phyloP scores from a whole-genome alignment of 2,888 invertebrate species.

The Labia minor region DNA sequence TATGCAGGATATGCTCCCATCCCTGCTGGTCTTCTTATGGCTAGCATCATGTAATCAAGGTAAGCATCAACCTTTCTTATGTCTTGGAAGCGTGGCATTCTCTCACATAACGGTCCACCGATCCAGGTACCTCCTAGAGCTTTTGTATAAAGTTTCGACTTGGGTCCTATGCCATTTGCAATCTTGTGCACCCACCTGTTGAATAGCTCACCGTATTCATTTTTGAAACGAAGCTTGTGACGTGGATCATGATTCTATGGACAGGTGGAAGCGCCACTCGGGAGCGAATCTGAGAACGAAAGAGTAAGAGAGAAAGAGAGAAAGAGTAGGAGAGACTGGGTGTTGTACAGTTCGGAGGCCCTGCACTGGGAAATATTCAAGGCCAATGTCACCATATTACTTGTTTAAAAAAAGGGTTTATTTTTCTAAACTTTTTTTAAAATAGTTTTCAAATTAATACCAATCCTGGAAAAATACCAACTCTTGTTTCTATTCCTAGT shows the following conservation, averaged over 20 bases:
- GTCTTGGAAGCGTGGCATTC: not conserved
- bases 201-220: not conserved
- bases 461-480: not conserved
- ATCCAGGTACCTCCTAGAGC: not conserved
- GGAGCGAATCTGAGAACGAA: not conserved
- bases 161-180: too few relatives aligned
- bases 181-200: not conserved
- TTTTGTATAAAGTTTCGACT: too few relatives aligned
- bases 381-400: not conserved
- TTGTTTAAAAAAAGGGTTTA: too few relatives aligned
- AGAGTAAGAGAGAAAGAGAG: not conserved
- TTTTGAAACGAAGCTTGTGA: not conserved
- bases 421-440: too few relatives aligned
- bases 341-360: too few relatives aligned
- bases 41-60: slow-evolving; percentile 2
- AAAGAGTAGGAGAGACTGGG: not conserved
- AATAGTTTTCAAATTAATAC: too few relatives aligned
- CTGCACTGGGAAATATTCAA: not conserved
- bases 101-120: not conserved
- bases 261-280: not conserved
- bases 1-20: not conserved
- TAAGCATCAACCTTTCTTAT: not conserved
- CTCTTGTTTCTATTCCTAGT: not conserved
- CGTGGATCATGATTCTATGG: not conserved
- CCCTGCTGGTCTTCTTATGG: not conserved